Conservation (phyloP, 1,140 invertebrate species). For the Gonioctena quinquepunctata region DNA sequence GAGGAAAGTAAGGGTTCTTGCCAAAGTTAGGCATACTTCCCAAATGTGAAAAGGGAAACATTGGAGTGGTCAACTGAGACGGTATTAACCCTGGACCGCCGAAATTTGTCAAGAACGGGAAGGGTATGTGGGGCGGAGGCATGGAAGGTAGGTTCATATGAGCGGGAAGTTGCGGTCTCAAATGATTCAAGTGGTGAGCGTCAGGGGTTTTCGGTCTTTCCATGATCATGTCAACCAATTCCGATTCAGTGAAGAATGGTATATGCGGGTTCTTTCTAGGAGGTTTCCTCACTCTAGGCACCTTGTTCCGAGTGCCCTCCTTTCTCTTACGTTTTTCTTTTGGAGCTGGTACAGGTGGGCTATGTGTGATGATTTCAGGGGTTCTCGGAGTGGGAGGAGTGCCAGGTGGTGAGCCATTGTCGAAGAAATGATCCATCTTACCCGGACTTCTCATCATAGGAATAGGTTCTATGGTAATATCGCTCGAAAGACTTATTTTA, state of each 20-base stretch:
- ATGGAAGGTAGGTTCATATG: conserved; percentile 48
- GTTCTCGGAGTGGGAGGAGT: conserved; percentile 63
- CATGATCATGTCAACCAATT: conserved; percentile 43
- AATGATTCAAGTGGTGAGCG: conserved; percentile 47
- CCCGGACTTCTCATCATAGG: conserved; percentile 23
- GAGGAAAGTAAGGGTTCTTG: conserved; percentile 60
- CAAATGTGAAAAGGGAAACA: conserved; percentile 58
- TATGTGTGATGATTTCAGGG: conserved; percentile 59
- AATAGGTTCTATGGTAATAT: conserved; percentile 55
- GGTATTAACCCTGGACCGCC: conserved; percentile 65
- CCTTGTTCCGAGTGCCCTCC: conserved; percentile 55
- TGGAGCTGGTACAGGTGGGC: conserved; percentile 61
- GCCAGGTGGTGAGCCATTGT: conserved; percentile 62
- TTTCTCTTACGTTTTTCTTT: conserved; percentile 70
- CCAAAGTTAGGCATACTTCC: conserved; percentile 57
- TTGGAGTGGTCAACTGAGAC: conserved; percentile 60
- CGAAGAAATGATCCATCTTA: conserved; percentile 51
- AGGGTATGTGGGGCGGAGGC: conserved; percentile 57
- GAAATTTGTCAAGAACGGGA: conserved; percentile 59
- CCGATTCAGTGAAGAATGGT: conserved; percentile 30
- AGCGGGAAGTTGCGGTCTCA: conserved; percentile 43
- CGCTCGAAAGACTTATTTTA: conserved; percentile 49
- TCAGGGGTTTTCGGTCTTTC: conserved; percentile 70
- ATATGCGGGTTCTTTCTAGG: conserved; percentile 30
- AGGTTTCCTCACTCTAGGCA: conserved; percentile 40